Evolutionary conservation across 53 echinoderm and acorn worm genomes (phyloP).

Genomic region (Holothuria leucospilota): DNA sequence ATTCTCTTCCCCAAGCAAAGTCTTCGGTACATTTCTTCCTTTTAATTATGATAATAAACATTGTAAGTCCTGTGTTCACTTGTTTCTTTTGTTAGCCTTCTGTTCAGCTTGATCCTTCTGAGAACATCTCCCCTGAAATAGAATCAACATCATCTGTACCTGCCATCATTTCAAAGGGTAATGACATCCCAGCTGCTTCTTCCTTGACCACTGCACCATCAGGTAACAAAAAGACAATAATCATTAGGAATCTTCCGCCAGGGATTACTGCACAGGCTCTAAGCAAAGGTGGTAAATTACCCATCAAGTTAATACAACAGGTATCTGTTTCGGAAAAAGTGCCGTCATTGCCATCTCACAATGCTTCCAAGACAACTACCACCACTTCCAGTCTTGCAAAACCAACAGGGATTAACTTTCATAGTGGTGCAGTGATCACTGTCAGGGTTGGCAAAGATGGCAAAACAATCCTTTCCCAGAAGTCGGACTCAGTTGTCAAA

Average conservation of each 20-base stretch:
- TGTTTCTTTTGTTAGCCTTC: too few species aligned
- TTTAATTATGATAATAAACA: too few species aligned
- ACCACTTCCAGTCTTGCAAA: not conserved
- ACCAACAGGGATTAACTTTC: not conserved
- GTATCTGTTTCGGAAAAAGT: not conserved
- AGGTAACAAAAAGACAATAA: constrained; percentile 22
- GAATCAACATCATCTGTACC: too few species aligned
- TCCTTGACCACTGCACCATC: too few species aligned
- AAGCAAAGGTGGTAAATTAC: constrained; percentile 22
- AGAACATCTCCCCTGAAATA: too few species aligned
- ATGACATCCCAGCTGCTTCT: too few species aligned
- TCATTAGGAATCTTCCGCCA: constrained; percentile 29
- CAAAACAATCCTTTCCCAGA: not conserved
- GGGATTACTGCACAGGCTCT: constrained; percentile 42
- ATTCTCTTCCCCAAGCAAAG: too few species aligned
- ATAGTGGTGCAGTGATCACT: constrained; percentile 15
- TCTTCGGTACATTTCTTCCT: too few species aligned
- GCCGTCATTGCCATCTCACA: not conserved
- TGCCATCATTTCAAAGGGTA: too few species aligned
- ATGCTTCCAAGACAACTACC: not conserved
- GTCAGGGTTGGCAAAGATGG: constrained; percentile 23
- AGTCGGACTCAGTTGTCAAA: not conserved
- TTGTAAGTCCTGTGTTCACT: too few species aligned
- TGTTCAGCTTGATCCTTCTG: too few species aligned
- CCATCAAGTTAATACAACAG: constrained; percentile 14